phyloP scores from a whole-genome alignment of 2,888 invertebrate genomes.

The Chaitophorus viminalis region DNA sequence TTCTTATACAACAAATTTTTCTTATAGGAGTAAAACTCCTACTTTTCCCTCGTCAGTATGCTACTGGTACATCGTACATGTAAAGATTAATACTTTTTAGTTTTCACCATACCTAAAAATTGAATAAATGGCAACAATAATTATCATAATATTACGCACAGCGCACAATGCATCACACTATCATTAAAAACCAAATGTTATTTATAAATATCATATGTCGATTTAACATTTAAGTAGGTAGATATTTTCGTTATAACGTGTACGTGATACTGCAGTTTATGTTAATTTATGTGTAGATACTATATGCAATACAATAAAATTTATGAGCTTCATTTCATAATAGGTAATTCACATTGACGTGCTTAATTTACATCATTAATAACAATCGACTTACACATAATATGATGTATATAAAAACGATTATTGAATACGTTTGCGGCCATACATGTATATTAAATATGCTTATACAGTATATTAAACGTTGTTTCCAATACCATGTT shows the following conservation, averaged over 20 bases:
- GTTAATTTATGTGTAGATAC: background rate
- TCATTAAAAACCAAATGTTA: background rate
- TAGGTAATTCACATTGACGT: background rate
- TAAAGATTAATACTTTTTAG: too few relatives aligned
- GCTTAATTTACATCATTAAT: background rate
- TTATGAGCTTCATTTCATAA: background rate
- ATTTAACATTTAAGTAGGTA: background rate
- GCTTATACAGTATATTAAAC: too few relatives aligned
- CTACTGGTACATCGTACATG: too few relatives aligned
- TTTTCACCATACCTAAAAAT: too few relatives aligned
- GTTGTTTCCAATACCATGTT: too few relatives aligned
- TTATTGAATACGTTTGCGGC: too few relatives aligned
- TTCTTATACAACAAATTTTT: too few relatives aligned
- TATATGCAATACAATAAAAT: background rate
- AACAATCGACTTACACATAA: background rate
- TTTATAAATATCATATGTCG: background rate
- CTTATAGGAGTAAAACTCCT: too few relatives aligned
- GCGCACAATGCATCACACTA: too few relatives aligned
- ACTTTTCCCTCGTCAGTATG: too few relatives aligned
- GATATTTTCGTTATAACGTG: background rate
- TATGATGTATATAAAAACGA: too few relatives aligned
- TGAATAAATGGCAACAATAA: background rate
- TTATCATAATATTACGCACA: background rate
- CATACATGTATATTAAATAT: too few relatives aligned
- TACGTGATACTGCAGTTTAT: background rate